Evolutionary conservation across 1,140 invertebrate genomes (phyloP).

Genomic region (Thaumatotibia leucotreta): DNA sequence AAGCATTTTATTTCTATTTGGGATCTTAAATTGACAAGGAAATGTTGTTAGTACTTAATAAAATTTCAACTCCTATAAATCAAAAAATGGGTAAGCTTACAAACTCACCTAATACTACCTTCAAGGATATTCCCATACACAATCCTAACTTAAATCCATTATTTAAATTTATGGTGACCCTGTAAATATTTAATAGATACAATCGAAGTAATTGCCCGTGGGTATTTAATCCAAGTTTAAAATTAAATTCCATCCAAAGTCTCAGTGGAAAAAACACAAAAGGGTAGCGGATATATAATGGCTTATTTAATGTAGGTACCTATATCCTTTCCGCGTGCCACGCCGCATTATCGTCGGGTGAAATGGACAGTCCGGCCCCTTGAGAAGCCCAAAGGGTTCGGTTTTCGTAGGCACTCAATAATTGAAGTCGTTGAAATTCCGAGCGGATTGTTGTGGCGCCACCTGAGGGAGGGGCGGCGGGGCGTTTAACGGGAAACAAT

Average conservation of each 20-base stretch:
- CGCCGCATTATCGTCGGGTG: slow-evolving; percentile 48
- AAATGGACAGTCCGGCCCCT: slow-evolving; percentile 64
- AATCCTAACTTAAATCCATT: no score
- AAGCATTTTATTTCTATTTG: no score
- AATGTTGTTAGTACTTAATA: no score
- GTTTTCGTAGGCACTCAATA: slow-evolving; percentile 68
- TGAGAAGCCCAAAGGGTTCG: slow-evolving; percentile 59
- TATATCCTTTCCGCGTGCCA: slow-evolving; percentile 40
- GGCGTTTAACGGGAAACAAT: slow-evolving; percentile 60
- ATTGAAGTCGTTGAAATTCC: slow-evolving; percentile 73
- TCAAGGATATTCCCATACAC: no score
- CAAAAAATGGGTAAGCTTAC: no score
- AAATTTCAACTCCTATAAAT: no score
- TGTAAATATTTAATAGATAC: background rate
- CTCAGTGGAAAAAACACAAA: slow-evolving; percentile 37
- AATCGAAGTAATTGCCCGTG: background rate
- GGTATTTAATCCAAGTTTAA: slow-evolving; percentile 25
- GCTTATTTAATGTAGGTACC: slow-evolving; percentile 44
- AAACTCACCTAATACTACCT: no score
- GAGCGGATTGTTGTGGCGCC: slow-evolving; percentile 58
- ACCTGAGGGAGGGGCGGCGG: slow-evolving; percentile 37
- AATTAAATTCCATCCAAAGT: slow-evolving; percentile 36
- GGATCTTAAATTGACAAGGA: no score
- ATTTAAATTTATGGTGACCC: slow-evolving; percentile 34
- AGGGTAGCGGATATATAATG: slow-evolving; percentile 35